Conservation (phyloP, 2,113 vertebrate genomes). For the Pao palembangensis region DNA sequence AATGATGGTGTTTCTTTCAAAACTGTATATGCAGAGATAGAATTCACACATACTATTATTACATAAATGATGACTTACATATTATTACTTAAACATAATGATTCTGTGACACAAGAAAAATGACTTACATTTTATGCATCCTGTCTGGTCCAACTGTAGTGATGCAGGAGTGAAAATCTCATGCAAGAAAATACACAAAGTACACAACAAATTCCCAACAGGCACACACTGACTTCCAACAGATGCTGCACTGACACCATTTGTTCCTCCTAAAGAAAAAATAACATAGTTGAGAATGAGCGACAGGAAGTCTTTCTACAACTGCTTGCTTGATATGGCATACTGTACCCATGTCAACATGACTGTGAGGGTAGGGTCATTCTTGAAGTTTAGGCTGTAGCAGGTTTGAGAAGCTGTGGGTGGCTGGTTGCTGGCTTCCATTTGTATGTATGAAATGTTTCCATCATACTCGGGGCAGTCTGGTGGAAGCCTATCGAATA, state of each 20-base stretch:
- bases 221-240: constrained; percentile 59
- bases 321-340: neutral
- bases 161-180: constrained; percentile 32
- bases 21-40: neutral
- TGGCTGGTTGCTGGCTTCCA: constrained; percentile 31
- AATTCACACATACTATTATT: neutral
- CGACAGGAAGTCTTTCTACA: neutral
- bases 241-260: constrained; percentile 64
- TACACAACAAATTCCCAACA: constrained; percentile 67
- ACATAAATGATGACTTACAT: neutral
- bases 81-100: neutral
- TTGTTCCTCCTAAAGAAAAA: constrained; percentile 61
- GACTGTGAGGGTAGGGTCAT: constrained; percentile 67
- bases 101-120: neutral
- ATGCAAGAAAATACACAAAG: constrained; percentile 62
- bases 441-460: constrained; percentile 29
- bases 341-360: constrained; percentile 71
- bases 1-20: too few species aligned
- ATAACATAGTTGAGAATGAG: constrained; percentile 6
- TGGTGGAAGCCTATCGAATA: constrained; percentile 55
- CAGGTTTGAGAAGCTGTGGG: constrained; percentile 47
- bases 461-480: constrained; percentile 51
- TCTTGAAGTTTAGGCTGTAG: constrained; percentile 56
- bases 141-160: constrained; percentile 38
- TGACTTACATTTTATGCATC: constrained; percentile 62